Conservation (phyloP, 1,140 invertebrate species). For the Battus philenor region DNA sequence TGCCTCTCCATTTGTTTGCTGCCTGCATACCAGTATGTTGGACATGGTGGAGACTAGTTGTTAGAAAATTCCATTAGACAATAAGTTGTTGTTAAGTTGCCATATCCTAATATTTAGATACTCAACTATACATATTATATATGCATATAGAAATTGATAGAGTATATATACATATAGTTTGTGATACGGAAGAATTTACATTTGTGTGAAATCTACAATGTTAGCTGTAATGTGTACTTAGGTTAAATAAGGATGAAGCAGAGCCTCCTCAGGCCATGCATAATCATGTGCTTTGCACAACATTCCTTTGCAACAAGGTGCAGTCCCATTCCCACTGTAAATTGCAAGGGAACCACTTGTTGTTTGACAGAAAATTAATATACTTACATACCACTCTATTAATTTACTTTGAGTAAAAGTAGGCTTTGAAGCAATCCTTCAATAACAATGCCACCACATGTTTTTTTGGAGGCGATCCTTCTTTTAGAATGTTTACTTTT, state of each 20-base stretch:
- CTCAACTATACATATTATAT: slow-evolving; percentile 65
- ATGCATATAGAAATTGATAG: slow-evolving; percentile 58
- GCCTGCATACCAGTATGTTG: too few relatives aligned
- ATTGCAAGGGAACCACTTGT: too few relatives aligned
- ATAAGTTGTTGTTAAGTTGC: slow-evolving; percentile 72
- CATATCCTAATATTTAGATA: slow-evolving; percentile 73
- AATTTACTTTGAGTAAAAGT: too few relatives aligned
- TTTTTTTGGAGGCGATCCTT: too few relatives aligned
- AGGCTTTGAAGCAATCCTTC: too few relatives aligned
- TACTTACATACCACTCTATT: too few relatives aligned
- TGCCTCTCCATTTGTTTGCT: background rate
- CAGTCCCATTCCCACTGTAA: too few relatives aligned
- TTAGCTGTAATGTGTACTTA: slow-evolving; percentile 36
- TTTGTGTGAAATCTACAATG: slow-evolving; percentile 60
- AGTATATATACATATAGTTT: slow-evolving; percentile 70
- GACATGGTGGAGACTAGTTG: slow-evolving; percentile 18
- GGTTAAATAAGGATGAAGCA: slow-evolving; percentile 19
- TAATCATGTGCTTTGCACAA: background rate
- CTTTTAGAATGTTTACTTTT: too few relatives aligned
- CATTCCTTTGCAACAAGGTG: background rate
- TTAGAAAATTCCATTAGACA: slow-evolving; percentile 68
- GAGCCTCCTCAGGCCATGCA: too few relatives aligned
- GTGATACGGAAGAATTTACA: slow-evolving; percentile 71
- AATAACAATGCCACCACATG: too few relatives aligned
- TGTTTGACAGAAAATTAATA: too few relatives aligned